phyloP scores from a whole-genome alignment of 2,797 vertebrate genomes.

The Pantherophis vulpinus region DNA sequence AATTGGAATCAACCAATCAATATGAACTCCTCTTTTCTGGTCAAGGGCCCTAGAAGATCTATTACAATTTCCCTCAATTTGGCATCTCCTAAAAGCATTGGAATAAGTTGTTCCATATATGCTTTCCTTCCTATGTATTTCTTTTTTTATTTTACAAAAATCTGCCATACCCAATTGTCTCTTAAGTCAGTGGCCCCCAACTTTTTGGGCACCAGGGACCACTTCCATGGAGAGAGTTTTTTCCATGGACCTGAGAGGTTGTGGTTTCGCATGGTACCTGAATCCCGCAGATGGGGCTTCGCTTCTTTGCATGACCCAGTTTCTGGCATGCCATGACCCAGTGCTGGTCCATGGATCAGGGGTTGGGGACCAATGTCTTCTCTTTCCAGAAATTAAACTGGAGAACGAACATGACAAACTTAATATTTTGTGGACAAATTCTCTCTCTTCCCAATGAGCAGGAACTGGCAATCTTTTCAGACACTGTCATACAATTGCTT shows the following conservation, averaged over 20 bases:
- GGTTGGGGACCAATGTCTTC: too few species aligned
- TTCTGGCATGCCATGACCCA: too few species aligned
- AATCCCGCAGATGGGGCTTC: too few species aligned
- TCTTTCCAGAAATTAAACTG: not conserved
- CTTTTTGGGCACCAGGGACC: too few species aligned
- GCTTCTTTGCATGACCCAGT: too few species aligned
- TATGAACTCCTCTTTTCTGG: not conserved
- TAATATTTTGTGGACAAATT: not conserved
- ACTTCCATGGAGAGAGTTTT: too few species aligned
- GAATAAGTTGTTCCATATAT: not conserved
- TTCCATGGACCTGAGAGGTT: rapidly evolving
- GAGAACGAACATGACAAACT: not conserved
- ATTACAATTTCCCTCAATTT: not conserved
- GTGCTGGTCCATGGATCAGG: too few species aligned
- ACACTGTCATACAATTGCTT: not conserved
- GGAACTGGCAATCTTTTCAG: not conserved
- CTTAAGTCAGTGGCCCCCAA: not conserved
- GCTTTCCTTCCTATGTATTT: not conserved
- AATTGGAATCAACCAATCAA: not conserved
- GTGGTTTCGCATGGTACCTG: too few species aligned
- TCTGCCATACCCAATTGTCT: too few species aligned
- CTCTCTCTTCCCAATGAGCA: not conserved
- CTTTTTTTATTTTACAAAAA: not conserved
- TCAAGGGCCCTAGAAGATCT: not conserved
- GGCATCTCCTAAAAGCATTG: not conserved